These are phyloP conservation scores for Clitarchus hookeri DNA, from an alignment of 2,888 invertebrate genomes.

Conservation along the genomic window DNA sequence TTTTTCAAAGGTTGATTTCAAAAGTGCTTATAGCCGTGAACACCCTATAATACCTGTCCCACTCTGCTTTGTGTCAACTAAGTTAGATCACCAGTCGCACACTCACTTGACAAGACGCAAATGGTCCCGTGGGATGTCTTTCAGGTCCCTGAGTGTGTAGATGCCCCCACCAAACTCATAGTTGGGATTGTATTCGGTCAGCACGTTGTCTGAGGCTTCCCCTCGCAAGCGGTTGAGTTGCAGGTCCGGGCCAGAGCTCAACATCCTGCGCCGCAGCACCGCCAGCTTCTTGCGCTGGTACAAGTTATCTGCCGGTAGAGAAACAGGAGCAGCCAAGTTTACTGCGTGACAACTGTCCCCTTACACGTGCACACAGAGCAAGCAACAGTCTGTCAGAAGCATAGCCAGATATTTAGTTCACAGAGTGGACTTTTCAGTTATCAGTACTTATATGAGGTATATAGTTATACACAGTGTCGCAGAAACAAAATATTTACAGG, in stretches of 20 bases:
- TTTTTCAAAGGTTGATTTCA: too few species aligned
- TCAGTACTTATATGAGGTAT: too few species aligned
- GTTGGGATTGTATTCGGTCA: conserved; percentile 93
- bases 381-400: too few species aligned
- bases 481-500: too few species aligned
- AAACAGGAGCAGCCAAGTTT: neutral
- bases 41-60: too few species aligned
- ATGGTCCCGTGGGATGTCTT: conserved; percentile 82
- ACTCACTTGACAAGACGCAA: conserved; percentile 87
- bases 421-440: too few species aligned
- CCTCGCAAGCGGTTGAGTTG: conserved; percentile 73
- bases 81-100: neutral
- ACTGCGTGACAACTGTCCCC: too few species aligned
- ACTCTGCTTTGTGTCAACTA: too few species aligned
- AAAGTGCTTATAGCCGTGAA: too few species aligned
- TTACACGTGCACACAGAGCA: too few species aligned
- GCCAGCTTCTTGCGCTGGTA: conserved; percentile 77
- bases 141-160: conserved; percentile 84
- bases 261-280: conserved; percentile 67
- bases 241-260: conserved; percentile 76
- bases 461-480: too few species aligned
- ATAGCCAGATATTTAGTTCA: too few species aligned
- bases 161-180: conserved; percentile 91
- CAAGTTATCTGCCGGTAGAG: conserved; percentile 67
- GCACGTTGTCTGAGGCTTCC: conserved; percentile 69